phyloP scores from a whole-genome alignment of 2,113 vertebrate genomes.

The Pionites leucogaster region DNA sequence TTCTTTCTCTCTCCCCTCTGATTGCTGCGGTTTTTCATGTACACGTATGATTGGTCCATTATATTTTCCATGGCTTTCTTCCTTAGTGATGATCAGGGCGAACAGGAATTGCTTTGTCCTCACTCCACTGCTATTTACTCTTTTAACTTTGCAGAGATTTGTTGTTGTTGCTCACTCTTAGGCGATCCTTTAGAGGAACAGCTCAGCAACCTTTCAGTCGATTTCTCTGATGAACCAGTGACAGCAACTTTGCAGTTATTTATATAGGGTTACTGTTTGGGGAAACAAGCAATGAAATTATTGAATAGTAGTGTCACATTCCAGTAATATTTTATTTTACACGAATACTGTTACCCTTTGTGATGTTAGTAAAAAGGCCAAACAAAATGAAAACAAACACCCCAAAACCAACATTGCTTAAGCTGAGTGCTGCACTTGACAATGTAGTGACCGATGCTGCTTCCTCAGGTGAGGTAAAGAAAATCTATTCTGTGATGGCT shows the following conservation, averaged over 20 bases:
- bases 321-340: background rate
- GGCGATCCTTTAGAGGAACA: background rate
- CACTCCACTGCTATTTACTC: background rate
- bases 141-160: background rate
- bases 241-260: background rate
- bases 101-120: background rate
- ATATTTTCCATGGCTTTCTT: background rate
- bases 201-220: background rate
- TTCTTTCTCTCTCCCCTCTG: background rate
- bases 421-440: background rate
- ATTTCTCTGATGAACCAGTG: background rate
- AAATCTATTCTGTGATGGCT: background rate
- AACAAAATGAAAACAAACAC: background rate
- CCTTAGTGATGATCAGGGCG: background rate
- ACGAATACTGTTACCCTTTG: background rate
- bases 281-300: background rate
- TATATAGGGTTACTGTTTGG: background rate
- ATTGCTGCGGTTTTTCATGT: background rate
- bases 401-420: background rate
- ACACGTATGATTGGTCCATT: background rate
- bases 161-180: background rate
- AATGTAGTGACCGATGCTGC: background rate
- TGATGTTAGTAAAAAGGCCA: background rate
- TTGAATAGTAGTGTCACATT: background rate
- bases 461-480: conserved; percentile 4